Percentiles rank a stretch among this genome's conserved stretches.
phyloP scores from a whole-genome alignment of 2,888 invertebrate species.

The Andrena flavipes region DNA sequence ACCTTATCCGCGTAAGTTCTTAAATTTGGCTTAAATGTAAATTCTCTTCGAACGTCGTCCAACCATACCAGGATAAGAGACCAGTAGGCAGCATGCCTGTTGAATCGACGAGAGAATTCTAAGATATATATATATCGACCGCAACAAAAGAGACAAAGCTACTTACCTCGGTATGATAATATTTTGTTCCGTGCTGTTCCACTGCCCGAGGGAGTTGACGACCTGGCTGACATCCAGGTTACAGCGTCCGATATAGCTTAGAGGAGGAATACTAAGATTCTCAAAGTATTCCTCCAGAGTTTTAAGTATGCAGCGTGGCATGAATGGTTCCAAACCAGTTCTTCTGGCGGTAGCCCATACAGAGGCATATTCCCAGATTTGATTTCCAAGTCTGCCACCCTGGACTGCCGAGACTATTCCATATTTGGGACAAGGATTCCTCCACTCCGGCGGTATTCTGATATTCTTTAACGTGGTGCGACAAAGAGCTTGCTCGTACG shows the following conservation, averaged over 20 bases:
- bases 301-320: slow-evolving; percentile 84
- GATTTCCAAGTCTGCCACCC: slow-evolving; percentile 83
- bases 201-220: slow-evolving; percentile 85
- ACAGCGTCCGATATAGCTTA: slow-evolving; percentile 86
- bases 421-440: slow-evolving; percentile 80
- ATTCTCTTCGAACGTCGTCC: slow-evolving; percentile 87
- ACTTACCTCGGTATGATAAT: slow-evolving; percentile 86
- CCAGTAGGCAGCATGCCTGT: slow-evolving; percentile 85
- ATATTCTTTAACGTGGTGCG: slow-evolving; percentile 83
- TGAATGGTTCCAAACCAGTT: slow-evolving; percentile 81
- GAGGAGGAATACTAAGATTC: slow-evolving; percentile 86
- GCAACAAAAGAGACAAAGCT: neutral
- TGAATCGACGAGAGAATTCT: too few relatives aligned
- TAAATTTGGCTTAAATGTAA: slow-evolving; percentile 86
- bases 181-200: slow-evolving; percentile 87
- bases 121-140: neutral
- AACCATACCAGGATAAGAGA: slow-evolving; percentile 86
- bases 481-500: slow-evolving; percentile 87
- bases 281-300: slow-evolving; percentile 87
- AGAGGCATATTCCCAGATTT: slow-evolving; percentile 83
- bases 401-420: slow-evolving; percentile 82
- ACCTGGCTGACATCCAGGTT: slow-evolving; percentile 85
- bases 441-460: slow-evolving; percentile 82
- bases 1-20: slow-evolving; percentile 85
- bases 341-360: slow-evolving; percentile 83